These are phyloP conservation scores for Charadrius vociferus DNA, from an alignment of 2,113 vertebrate genomes.

Conservation along the genomic window DNA sequence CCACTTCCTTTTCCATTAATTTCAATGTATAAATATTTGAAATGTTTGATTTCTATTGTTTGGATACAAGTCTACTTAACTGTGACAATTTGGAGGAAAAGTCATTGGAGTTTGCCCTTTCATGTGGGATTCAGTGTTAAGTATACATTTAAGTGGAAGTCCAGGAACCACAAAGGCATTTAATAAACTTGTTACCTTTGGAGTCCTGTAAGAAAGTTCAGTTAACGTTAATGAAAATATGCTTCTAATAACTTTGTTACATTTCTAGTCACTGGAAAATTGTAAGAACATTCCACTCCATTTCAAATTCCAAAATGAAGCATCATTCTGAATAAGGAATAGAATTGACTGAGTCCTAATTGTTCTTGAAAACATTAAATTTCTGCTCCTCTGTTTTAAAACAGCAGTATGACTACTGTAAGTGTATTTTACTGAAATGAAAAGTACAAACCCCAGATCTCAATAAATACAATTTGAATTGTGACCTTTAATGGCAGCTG, in stretches of 20 bases:
- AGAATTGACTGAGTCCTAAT: not conserved
- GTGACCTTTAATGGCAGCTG: not conserved
- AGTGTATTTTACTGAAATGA: not conserved
- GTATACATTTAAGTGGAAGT: not conserved
- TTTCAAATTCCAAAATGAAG: constrained; percentile 33
- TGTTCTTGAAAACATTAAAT: not conserved
- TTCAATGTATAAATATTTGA: not conserved
- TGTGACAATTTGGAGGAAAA: not conserved
- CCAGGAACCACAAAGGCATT: not conserved
- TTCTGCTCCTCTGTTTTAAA: not conserved
- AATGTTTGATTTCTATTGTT: not conserved
- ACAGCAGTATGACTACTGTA: not conserved
- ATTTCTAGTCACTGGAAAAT: constrained; percentile 9
- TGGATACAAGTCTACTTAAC: not conserved
- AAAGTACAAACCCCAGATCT: not conserved
- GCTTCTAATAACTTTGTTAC: not conserved
- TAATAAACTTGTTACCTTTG: not conserved
- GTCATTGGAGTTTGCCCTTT: not conserved
- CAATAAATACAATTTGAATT: not conserved
- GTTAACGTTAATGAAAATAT: constrained; percentile 23
- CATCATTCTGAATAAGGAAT: not conserved
- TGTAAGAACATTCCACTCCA: not conserved
- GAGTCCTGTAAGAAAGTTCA: not conserved
- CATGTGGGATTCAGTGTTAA: not conserved
- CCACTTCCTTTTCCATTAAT: not conserved